phyloP scores from a whole-genome alignment of 2,888 invertebrate species.

The Stomorhina lunata region DNA sequence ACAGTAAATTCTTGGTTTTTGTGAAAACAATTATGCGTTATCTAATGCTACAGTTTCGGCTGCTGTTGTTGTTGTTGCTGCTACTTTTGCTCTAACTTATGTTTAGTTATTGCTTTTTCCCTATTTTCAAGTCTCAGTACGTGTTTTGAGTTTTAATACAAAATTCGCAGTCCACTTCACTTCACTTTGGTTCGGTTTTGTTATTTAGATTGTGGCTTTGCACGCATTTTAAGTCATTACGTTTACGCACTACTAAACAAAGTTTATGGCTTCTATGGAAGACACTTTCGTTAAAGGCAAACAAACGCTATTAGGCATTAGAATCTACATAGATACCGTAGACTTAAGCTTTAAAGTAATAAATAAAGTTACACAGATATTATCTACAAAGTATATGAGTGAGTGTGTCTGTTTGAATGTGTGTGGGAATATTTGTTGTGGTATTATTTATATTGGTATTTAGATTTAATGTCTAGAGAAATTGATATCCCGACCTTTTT shows the following conservation, averaged over 20 bases:
- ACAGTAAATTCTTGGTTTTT: not conserved
- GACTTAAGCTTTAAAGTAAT: not conserved
- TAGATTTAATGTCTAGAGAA: not conserved
- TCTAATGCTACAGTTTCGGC: not conserved
- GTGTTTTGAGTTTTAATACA: constrained; percentile 33
- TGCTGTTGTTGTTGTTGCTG: not conserved
- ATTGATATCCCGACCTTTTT: constrained; percentile 1
- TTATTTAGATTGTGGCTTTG: not conserved
- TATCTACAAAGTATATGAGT: too few species aligned
- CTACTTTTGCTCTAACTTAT: too few species aligned
- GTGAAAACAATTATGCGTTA: constrained; percentile 10
- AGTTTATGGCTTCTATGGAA: constrained; percentile 6
- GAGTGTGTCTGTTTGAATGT: too few species aligned
- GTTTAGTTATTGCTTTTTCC: not conserved
- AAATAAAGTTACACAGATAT: not conserved
- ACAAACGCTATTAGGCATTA: not conserved
- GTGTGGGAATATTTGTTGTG: not conserved
- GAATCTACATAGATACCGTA: not conserved
- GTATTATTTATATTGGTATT: not conserved
- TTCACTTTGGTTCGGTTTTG: too few species aligned
- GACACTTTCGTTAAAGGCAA: not conserved
- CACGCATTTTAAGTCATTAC: not conserved
- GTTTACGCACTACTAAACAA: constrained; percentile 32
- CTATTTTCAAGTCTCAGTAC: not conserved
- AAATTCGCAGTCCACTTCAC: too few species aligned